Evolutionary conservation across 2,888 invertebrate species (phyloP), one percentile per base, ranked within the genome.

Genomic region (Seladonia tumulorum): DNA sequence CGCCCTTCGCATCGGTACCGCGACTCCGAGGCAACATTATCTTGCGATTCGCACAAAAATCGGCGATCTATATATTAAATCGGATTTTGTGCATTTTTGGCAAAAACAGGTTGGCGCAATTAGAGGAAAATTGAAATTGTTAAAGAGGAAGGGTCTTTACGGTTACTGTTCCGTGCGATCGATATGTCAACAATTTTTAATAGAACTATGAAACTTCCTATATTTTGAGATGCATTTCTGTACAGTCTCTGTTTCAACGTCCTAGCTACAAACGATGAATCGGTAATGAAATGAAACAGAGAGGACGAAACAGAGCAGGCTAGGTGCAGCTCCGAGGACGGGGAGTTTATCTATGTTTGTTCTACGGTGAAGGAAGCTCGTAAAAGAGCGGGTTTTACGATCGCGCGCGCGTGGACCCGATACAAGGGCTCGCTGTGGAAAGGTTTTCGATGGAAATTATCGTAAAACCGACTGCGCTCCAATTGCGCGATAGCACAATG

Each of bases 271-370:
- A 57, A n/a, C 57, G n/a, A 57, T 77, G 80, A 35, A 83, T 80
- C 68, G 80, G 39, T 14, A 74, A 79, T 73, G 25, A 42, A 76
- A 49, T 12, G 25, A 35, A 77, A 25, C 73, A 22, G 77, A 5
- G 35, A 25, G 18, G 66, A 39, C 42, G 71, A 77, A 77, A 78
- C 63, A 35, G 60, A 63, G 39, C 68, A 53, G 45, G 0, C n/a
- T n/a, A 49, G 35, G 29, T 57, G 35, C 12, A 45, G 66, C 47
- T 76, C 53, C 22, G 29, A 66, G 66, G 60, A 57, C 73, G 35
- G 72, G 4, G 35, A 47, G 25, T 77, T 85, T 78, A 85, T 85
- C 85, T 79, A 47, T 85, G 79, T 87, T 86, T 87, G 77, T 42
- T 83, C 83, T 81, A 70, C 53, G 76, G 53, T 49, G 83, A 80